Conservation (phyloP, 2,113 vertebrate genomes). For the Ochotona curzoniae region DNA sequence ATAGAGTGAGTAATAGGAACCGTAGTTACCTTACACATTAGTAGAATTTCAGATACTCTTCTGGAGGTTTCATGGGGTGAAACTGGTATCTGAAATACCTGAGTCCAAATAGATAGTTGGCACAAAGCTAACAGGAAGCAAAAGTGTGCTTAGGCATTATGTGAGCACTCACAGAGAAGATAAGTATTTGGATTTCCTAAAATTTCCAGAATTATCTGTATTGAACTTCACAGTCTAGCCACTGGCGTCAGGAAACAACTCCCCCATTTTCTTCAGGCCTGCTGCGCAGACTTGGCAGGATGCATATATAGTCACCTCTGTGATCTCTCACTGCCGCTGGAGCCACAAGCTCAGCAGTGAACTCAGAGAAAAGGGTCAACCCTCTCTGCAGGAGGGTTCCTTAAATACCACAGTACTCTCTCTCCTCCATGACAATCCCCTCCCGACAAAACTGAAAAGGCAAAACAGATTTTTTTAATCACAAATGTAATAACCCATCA, state of each 20-base stretch:
- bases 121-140: not conserved
- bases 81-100: slow-evolving; percentile 28
- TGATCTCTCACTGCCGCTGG: not conserved
- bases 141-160: not conserved
- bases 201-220: not conserved
- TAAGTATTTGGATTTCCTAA: not conserved
- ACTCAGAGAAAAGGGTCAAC: not conserved
- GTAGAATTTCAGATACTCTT: not conserved
- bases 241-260: not conserved
- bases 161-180: not conserved
- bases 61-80: not conserved
- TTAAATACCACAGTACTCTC: slow-evolving; percentile 38
- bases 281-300: too few species aligned
- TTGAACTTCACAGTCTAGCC: not conserved
- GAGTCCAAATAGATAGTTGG: not conserved
- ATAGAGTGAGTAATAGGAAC: not conserved
- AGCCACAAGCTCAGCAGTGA: not conserved
- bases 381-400: not conserved
- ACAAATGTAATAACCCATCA: slow-evolving; percentile 77
- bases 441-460: slow-evolving; percentile 60
- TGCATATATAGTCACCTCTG: not conserved
- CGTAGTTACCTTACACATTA: not conserved
- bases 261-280: not conserved
- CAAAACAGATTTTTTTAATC: slow-evolving; percentile 79
- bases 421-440: not conserved